phyloP scores from a whole-genome alignment of 2,797 vertebrate species.

The Anniella stebbinsi region DNA sequence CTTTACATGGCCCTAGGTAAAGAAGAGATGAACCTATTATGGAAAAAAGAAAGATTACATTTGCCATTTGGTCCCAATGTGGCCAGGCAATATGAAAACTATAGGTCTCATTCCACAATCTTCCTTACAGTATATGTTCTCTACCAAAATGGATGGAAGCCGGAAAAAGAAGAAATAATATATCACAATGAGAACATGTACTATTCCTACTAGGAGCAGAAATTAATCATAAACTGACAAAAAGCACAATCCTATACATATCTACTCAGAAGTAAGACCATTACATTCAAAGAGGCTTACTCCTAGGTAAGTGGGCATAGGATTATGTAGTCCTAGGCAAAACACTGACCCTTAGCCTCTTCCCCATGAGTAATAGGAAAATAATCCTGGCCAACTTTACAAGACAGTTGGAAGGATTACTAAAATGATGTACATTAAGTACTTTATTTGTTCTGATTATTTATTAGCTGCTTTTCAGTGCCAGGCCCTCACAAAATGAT shows the following conservation, averaged over 20 bases:
- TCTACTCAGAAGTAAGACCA: too few relatives aligned
- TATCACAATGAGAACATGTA: neutral
- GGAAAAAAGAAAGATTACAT: neutral
- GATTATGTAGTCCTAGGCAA: neutral
- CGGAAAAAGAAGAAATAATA: neutral
- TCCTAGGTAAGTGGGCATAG: too few relatives aligned
- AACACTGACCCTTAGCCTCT: neutral
- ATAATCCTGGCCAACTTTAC: too few relatives aligned
- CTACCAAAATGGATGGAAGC: neutral
- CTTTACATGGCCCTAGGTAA: neutral
- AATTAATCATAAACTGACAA: neutral
- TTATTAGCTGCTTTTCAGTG: neutral
- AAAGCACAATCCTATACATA: neutral
- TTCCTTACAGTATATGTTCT: neutral
- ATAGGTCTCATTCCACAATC: too few relatives aligned
- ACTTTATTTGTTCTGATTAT: neutral
- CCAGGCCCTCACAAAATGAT: neutral
- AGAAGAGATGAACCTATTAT: neutral
- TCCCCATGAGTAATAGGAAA: neutral
- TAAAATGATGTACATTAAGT: too few relatives aligned
- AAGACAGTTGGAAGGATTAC: too few relatives aligned
- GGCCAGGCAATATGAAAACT: neutral
- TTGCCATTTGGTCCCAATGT: neutral
- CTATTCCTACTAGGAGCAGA: neutral
- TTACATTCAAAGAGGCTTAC: too few relatives aligned